Conservation (phyloP, 2,797 vertebrate genomes). For the Emys orbicularis region DNA sequence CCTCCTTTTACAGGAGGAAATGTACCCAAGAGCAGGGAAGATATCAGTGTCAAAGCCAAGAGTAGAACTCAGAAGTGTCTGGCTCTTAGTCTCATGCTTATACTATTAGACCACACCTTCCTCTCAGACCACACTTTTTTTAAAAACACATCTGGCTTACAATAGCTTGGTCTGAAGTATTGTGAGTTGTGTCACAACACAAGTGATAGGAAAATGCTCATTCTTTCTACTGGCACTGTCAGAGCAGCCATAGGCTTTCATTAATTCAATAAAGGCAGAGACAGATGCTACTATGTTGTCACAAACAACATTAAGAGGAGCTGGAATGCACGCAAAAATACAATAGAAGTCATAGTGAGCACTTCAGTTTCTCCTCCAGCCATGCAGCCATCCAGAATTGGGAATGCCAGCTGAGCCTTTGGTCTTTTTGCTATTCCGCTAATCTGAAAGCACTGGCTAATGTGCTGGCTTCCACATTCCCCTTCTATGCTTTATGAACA, state of each 20-base stretch:
- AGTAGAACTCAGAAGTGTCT: background rate
- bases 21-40: background rate
- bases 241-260: conserved; percentile 19
- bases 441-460: background rate
- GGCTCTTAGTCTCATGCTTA: background rate
- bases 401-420: background rate
- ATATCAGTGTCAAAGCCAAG: background rate
- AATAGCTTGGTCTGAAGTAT: background rate
- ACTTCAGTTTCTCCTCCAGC: background rate
- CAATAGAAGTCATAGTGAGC: background rate
- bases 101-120: background rate
- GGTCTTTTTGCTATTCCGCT: background rate
- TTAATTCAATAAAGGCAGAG: conserved; percentile 9
- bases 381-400: background rate
- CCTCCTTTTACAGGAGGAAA: background rate
- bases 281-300: conserved; percentile 16
- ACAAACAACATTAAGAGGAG: background rate
- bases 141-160: background rate
- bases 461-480: background rate
- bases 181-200: background rate
- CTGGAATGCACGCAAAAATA: background rate
- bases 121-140: background rate
- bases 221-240: background rate
- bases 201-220: background rate
- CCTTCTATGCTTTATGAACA: background rate